Conservation (phyloP, 2,113 vertebrate species). For the Passer domesticus region DNA sequence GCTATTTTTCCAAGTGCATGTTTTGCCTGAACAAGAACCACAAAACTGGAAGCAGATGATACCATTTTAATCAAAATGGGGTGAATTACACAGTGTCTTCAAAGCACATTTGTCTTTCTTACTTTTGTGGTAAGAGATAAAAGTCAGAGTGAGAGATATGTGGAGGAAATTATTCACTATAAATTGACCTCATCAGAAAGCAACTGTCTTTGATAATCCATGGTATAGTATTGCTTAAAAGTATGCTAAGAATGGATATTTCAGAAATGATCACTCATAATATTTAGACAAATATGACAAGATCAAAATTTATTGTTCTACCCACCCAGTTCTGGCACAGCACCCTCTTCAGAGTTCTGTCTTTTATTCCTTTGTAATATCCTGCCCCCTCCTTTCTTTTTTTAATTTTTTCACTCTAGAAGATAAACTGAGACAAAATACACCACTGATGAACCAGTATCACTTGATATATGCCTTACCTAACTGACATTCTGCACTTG, state of each 20-base stretch:
- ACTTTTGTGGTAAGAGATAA: not conserved
- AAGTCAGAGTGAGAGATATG: not conserved
- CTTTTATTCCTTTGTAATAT: slow-evolving; percentile 75
- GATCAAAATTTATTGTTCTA: slow-evolving; percentile 65
- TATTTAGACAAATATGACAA: not conserved
- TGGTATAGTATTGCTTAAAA: not conserved
- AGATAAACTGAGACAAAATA: slow-evolving; percentile 68
- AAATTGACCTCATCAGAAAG: not conserved
- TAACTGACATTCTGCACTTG: not conserved
- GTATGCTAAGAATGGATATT: not conserved
- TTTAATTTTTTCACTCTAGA: slow-evolving; percentile 62
- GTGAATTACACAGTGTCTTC: not conserved
- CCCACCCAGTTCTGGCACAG: slow-evolving; percentile 70
- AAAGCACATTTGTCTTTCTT: not conserved
- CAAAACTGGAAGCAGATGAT: not conserved
- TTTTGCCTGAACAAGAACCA: not conserved
- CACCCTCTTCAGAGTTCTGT: slow-evolving; percentile 64
- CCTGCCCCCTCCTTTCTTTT: slow-evolving; percentile 30
- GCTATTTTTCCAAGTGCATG: not conserved
- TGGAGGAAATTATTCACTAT: not conserved
- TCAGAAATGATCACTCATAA: not conserved
- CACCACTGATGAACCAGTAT: not conserved
- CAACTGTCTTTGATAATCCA: not conserved
- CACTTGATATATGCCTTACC: not conserved
- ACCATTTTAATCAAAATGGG: not conserved